Percentiles rank a stretch among this genome's conserved stretches.
These are phyloP conservation scores for Protodeltote pygarga DNA, from an alignment of 2,888 invertebrate species.

Conservation along the genomic window DNA sequence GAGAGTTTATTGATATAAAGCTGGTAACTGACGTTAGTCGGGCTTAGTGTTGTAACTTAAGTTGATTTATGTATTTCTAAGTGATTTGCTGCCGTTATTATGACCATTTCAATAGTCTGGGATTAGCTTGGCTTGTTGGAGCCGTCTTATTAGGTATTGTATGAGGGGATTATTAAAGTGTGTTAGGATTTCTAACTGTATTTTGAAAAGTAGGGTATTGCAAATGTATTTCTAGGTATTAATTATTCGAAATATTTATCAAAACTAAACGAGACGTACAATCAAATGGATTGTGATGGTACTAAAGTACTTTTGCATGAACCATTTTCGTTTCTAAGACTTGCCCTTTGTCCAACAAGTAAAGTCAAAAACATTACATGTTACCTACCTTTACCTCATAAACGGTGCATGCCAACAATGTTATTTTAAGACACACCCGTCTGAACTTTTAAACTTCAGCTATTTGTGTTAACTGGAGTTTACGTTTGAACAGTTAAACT, in stretches of 20 bases:
- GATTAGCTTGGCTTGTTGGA: conserved; percentile 5
- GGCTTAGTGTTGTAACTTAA: conserved; percentile 6
- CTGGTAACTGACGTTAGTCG: conserved; percentile 27
- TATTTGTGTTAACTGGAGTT: conserved; percentile 41
- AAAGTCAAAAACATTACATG: no score
- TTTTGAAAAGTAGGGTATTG: no score
- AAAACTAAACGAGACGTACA: no score
- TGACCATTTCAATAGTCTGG: conserved; percentile 12
- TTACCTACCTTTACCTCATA: no score
- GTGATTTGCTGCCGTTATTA: conserved; percentile 28
- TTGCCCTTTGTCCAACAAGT: no score
- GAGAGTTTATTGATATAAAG: conserved; percentile 11
- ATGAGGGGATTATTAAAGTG: conserved; percentile 8
- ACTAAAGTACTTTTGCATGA: no score
- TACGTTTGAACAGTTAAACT: conserved; percentile 42
- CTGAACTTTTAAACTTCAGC: conserved; percentile 26
- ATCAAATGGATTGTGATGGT: no score
- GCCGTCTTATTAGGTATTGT: conserved; percentile 17
- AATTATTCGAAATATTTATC: no score
- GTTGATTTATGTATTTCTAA: conserved; percentile 27
- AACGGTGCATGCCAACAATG: not conserved
- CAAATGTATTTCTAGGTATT: no score
- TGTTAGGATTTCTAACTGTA: not conserved
- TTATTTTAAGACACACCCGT: conserved; percentile 19
- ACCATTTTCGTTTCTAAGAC: no score